Evolutionary conservation across 35 echinoderm and acorn worm species (phyloP).

Genomic region (Amphiura filiformis): DNA sequence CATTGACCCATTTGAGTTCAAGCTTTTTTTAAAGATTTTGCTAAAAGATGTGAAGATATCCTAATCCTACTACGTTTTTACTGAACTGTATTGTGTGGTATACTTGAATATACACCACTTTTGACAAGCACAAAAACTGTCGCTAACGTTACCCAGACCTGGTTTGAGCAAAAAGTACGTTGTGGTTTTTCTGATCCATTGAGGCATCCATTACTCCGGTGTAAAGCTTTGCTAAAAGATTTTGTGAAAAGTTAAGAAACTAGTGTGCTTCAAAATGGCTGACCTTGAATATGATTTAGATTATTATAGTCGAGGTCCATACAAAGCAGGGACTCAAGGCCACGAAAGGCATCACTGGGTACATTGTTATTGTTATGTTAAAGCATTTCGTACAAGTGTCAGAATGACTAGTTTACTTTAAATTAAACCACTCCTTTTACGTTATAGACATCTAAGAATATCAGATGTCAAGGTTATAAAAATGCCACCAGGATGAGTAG

Average conservation of each 20-base stretch:
- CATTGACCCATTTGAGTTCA: too few species aligned
- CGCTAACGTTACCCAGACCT: conserved; percentile 46
- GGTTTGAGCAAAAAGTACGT: not conserved
- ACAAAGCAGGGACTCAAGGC: not conserved
- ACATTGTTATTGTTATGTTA: not conserved
- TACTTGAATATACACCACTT: not conserved
- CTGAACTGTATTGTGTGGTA: too few species aligned
- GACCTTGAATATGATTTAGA: not conserved
- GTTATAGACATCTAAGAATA: not conserved
- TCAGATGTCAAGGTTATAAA: not conserved
- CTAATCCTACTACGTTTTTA: too few species aligned
- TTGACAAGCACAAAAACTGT: conserved; percentile 38
- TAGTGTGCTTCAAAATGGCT: not conserved
- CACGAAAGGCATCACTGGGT: not conserved
- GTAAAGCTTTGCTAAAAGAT: not conserved
- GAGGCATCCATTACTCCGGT: not conserved
- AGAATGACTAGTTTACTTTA: not conserved
- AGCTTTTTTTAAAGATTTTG: too few species aligned
- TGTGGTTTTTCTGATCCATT: not conserved
- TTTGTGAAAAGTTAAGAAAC: not conserved
- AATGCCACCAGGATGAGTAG: not conserved
- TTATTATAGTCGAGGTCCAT: not conserved
- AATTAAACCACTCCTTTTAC: not conserved
- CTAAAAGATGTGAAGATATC: too few species aligned
- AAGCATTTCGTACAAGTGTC: not conserved